Percentiles rank a stretch among this genome's conserved stretches.
These are phyloP conservation scores for Moxostoma hubbsi DNA, from an alignment of 2,797 vertebrate genomes.

Conservation along the genomic window DNA sequence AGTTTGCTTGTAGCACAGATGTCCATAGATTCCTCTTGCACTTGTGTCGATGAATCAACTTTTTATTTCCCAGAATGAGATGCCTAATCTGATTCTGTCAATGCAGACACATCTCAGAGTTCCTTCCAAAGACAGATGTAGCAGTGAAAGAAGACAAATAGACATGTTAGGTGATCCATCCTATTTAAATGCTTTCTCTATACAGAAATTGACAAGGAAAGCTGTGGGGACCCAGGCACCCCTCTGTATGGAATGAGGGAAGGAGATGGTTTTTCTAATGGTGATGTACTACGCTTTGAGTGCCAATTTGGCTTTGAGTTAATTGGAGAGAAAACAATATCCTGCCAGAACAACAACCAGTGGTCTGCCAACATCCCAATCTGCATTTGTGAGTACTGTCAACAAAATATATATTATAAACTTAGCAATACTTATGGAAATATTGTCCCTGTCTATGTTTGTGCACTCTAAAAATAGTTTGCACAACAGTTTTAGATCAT, in stretches of 20 bases:
- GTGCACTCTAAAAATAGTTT: too few species aligned
- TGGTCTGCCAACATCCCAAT: slow-evolving; percentile 99
- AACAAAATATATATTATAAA: background rate
- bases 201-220: slow-evolving; percentile 98
- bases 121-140: background rate
- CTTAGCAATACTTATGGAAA: slow-evolving; percentile 10
- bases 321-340: slow-evolving; percentile 96
- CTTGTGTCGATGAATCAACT: too few species aligned
- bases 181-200: slow-evolving; percentile 30
- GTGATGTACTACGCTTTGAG: slow-evolving; percentile 93
- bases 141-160: too few species aligned
- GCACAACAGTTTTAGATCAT: too few species aligned
- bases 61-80: too few species aligned
- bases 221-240: slow-evolving; percentile 96
- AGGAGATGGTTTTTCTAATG: slow-evolving; percentile 94
- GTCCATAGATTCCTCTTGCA: too few species aligned
- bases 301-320: slow-evolving; percentile 99
- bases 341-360: slow-evolving; percentile 99
- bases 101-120: background rate
- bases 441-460: background rate
- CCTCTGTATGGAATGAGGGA: slow-evolving; percentile 95
- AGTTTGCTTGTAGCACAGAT: too few species aligned
- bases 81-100: background rate
- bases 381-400: slow-evolving; percentile 92
- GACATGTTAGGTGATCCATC: background rate